Evolutionary conservation across 2,113 vertebrate genomes (phyloP), one percentile per base, ranked within the genome.

Genomic region (Callospermophilus lateralis): DNA sequence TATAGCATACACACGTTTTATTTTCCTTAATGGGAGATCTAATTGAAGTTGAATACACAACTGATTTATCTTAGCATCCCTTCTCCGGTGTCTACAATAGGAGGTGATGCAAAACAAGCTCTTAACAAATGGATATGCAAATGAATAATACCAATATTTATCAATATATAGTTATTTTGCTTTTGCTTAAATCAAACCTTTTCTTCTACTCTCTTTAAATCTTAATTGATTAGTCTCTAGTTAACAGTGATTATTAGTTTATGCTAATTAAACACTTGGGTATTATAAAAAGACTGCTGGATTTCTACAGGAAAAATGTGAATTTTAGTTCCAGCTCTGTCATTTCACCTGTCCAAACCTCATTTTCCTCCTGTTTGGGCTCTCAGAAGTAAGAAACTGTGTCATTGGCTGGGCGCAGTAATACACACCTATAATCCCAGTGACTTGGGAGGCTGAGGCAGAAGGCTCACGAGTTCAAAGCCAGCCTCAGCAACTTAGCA

Each of bases 141-240:
- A 58, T 48, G 20, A 88, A 34, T 53, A 81, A 37, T 48, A 42
- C 30, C 39, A 22, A n/a, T 80, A 58, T 63, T 93, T 92, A 95
- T 3, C 72, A 48, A 81, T 67, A 70, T 13, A 28, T 22, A 55
- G 45, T 80, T 91, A 90, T 72, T 88, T 94, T 90, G 28, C 20
- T 87, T 92, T 90, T 88, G 53, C 65, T 90, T 68, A 95, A 79
- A 32, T 86, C 73, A 91, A 89, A 74, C 0, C 13, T 78, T 78
- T 89, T 83, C 42, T 90, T 65, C 42, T 61, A 55, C 5, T 73
- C 55, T 80, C n/a, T 90, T 51, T n/a, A 78, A 84, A 79, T 74
- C 17, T 90, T 85, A 17, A 76, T 93, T 85, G 17, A 76, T 93
- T 76, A 85, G 51, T 83, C 30, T 28, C 61, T 84, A 94, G 94